Percentiles rank a stretch among this genome's conserved stretches.
Evolutionary conservation across 2,113 vertebrate genomes (phyloP).

Genomic region (Mus pahari): DNA sequence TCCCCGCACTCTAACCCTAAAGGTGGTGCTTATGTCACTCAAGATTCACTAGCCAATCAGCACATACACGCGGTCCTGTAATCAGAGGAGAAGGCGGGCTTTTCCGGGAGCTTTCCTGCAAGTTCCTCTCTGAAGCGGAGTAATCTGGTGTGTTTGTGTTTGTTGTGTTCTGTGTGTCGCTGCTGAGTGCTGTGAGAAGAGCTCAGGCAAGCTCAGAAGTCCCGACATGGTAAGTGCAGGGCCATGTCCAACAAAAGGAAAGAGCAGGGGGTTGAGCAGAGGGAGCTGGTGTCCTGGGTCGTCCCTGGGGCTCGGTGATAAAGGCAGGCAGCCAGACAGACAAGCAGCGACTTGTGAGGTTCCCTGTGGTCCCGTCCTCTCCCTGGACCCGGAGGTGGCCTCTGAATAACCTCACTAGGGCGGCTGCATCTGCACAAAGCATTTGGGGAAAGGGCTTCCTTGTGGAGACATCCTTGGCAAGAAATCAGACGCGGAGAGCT

Average conservation of each 20-base stretch:
- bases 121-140: background rate
- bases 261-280: background rate
- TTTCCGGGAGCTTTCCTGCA: background rate
- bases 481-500: too few relatives aligned
- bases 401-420: too few relatives aligned
- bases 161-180: rapidly evolving
- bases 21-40: background rate
- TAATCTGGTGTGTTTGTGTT: background rate
- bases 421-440: too few relatives aligned
- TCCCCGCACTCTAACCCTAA: background rate
- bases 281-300: too few relatives aligned
- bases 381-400: too few relatives aligned
- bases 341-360: too few relatives aligned
- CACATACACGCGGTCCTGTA: background rate
- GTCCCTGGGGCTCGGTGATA: too few relatives aligned
- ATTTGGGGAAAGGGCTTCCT: too few relatives aligned
- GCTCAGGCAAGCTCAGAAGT: background rate
- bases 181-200: too few relatives aligned
- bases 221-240: background rate
- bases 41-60: background rate
- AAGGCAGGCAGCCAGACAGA: too few relatives aligned
- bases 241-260: background rate
- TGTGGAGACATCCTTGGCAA: too few relatives aligned
- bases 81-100: background rate
- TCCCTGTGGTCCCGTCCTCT: too few relatives aligned